These are phyloP conservation scores for Mythimna albipuncta DNA, from an alignment of 2,888 invertebrate genomes.

Conservation along the genomic window DNA sequence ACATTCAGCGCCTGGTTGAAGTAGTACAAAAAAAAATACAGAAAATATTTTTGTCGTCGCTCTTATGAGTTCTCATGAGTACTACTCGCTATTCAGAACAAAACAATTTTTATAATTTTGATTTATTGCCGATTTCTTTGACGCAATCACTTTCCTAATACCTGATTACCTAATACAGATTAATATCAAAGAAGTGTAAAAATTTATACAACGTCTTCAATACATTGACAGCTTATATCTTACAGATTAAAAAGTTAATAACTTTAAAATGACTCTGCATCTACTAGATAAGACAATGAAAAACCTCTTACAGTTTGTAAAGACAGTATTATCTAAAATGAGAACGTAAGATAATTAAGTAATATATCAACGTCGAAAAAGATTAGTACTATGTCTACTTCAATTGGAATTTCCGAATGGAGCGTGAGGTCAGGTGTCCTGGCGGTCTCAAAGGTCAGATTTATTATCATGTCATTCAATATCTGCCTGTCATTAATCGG, in stretches of 20 bases:
- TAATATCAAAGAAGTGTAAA: neutral
- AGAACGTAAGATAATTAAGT: neutral
- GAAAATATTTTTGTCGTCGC: no score
- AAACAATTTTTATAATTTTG: no score
- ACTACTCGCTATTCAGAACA: no score
- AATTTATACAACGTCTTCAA: neutral
- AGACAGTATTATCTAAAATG: neutral
- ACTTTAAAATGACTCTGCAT: neutral
- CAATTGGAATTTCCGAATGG: neutral
- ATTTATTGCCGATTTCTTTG: no score
- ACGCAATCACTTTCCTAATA: no score
- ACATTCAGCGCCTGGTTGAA: no score
- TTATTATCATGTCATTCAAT: neutral
- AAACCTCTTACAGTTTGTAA: neutral
- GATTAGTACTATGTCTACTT: neutral
- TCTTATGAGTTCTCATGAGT: no score
- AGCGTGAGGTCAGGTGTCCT: neutral
- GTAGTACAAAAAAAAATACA: no score
- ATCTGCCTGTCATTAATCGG: no score
- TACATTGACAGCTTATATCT: neutral
- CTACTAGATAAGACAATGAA: constrained; percentile 14
- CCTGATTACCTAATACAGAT: constrained; percentile 7
- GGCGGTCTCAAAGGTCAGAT: no score
- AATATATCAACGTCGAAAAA: neutral
- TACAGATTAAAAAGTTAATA: constrained; percentile 1